Conservation (phyloP, 2,113 vertebrate species). For the Larimichthys polyactis region DNA sequence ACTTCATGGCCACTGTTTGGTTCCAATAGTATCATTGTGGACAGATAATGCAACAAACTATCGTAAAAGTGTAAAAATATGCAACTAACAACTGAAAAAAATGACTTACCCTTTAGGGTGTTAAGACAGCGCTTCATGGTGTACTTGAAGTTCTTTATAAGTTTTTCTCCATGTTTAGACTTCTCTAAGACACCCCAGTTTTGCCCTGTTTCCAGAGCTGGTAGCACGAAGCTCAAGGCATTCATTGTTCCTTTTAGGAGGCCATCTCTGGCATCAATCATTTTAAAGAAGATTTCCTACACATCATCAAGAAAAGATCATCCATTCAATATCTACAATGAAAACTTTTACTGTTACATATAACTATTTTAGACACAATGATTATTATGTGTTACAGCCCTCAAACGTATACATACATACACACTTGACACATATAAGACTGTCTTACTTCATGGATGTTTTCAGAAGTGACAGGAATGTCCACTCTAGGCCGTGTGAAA, state of each 20-base stretch:
- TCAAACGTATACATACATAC: neutral
- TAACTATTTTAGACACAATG: neutral
- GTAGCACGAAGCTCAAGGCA: constrained; percentile 80
- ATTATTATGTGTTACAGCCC: neutral
- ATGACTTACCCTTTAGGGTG: constrained; percentile 85
- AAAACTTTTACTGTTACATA: neutral
- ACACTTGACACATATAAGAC: neutral
- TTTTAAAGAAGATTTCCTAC: constrained; percentile 85
- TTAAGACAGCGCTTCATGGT: constrained; percentile 81
- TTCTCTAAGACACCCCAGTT: constrained; percentile 86
- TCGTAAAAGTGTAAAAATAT: neutral
- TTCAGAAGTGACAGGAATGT: constrained; percentile 79
- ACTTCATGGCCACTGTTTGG: neutral
- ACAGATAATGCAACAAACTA: neutral
- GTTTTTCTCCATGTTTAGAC: constrained; percentile 79
- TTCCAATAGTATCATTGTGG: neutral
- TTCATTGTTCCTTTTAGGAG: constrained; percentile 81
- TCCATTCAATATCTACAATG: neutral
- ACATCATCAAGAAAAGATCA: constrained; percentile 48
- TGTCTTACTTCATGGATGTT: constrained; percentile 85
- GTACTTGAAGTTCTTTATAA: constrained; percentile 83
- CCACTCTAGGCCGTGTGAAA: constrained; percentile 83
- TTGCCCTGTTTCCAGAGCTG: constrained; percentile 81
- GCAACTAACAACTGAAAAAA: neutral
- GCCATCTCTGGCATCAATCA: constrained; percentile 86